Conservation (phyloP, 1,140 invertebrate species). For the Nephotettix cincticeps region DNA sequence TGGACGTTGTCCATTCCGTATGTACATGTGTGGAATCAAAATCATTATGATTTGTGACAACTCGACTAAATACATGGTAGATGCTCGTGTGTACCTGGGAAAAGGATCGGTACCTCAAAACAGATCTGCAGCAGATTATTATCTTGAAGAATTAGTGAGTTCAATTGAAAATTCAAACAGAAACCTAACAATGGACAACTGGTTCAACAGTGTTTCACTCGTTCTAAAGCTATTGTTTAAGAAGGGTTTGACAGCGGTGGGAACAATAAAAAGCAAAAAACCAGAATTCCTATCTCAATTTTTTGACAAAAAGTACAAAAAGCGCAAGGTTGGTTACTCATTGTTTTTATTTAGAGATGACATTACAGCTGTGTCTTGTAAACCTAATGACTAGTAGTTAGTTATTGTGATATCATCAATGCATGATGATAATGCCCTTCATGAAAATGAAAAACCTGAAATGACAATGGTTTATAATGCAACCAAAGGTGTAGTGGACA, state of each 20-base stretch:
- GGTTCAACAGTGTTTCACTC: constrained; percentile 41
- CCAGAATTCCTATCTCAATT: constrained; percentile 33
- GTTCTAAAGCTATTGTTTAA: constrained; percentile 32
- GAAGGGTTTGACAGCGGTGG: constrained; percentile 38
- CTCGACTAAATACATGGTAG: constrained; percentile 42
- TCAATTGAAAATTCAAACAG: constrained; percentile 40
- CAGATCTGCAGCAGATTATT: constrained; percentile 29
- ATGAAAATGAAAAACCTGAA: constrained; percentile 40
- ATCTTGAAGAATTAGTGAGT: constrained; percentile 40
- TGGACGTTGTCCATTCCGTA: constrained; percentile 45
- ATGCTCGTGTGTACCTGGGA: constrained; percentile 44
- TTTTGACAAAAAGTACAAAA: constrained; percentile 17
- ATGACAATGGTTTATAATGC: constrained; percentile 44
- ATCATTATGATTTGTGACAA: constrained; percentile 45
- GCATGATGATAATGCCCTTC: constrained; percentile 27
- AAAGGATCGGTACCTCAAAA: constrained; percentile 39
- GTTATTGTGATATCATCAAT: constrained; percentile 25
- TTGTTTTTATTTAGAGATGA: constrained; percentile 32
- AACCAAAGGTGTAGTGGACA: constrained; percentile 47
- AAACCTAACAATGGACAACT: constrained; percentile 45
- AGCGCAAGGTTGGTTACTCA: constrained; percentile 5
- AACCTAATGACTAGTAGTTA: constrained; percentile 33
- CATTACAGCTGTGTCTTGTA: constrained; percentile 35
- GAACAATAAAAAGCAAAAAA: constrained; percentile 43
- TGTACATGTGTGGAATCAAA: constrained; percentile 54